These are phyloP conservation scores for Colistium nudipinnis DNA, from an alignment of 2,113 vertebrate species.

Conservation along the genomic window DNA sequence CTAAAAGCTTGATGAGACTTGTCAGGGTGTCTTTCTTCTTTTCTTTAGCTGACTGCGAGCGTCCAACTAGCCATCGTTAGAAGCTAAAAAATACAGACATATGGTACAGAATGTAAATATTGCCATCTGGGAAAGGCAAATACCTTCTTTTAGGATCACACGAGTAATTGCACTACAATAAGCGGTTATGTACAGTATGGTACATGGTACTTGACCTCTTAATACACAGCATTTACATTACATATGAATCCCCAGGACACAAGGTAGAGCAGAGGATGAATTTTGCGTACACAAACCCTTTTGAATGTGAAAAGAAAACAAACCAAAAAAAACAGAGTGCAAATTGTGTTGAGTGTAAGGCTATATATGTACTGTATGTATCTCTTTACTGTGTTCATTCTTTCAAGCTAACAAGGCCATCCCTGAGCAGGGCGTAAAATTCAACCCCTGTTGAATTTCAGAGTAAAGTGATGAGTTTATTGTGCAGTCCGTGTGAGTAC, in stretches of 20 bases:
- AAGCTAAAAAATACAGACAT: conserved; percentile 82
- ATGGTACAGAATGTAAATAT: conserved; percentile 82
- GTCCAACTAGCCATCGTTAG: conserved; percentile 73
- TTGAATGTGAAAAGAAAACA: conserved; percentile 54
- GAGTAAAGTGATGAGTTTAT: conserved; percentile 88
- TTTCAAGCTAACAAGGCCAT: conserved; percentile 86
- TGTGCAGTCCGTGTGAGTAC: conserved; percentile 86
- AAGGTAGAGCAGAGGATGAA: conserved; percentile 27
- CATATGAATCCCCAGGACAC: conserved; percentile 35
- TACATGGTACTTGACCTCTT: conserved; percentile 73
- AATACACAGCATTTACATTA: conserved; percentile 42
- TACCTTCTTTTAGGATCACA: conserved; percentile 79
- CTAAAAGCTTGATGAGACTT: conserved; percentile 77
- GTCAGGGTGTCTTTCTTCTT: conserved; percentile 70
- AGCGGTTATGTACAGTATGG: conserved; percentile 85
- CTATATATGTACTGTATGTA: conserved; percentile 73
- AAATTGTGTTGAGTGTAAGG: conserved; percentile 84
- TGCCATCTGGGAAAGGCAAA: conserved; percentile 81
- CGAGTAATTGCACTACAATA: conserved; percentile 84
- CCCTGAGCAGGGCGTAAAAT: conserved; percentile 86
- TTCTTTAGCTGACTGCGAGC: conserved; percentile 72
- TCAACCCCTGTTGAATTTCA: conserved; percentile 83
- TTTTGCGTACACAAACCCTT: conserved; percentile 61
- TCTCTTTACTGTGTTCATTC: conserved; percentile 81
- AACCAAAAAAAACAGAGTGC: conserved; percentile 77